phyloP scores from a whole-genome alignment of 1,140 invertebrate genomes.

The Pseudoatta argentina region DNA sequence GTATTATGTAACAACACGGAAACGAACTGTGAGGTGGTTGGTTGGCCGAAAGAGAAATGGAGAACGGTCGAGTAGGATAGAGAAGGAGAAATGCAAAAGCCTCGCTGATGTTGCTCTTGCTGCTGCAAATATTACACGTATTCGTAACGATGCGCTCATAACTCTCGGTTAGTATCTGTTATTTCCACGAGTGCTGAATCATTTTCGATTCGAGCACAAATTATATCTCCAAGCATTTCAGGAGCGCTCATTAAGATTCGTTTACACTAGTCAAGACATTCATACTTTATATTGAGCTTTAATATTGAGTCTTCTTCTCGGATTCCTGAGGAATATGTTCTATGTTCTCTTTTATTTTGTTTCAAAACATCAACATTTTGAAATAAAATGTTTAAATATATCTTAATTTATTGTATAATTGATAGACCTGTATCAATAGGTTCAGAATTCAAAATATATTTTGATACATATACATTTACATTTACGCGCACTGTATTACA shows the following conservation, averaged over 20 bases:
- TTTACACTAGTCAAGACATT: not conserved
- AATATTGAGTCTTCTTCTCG: not conserved
- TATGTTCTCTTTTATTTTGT: not conserved
- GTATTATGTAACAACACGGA: constrained; percentile 87
- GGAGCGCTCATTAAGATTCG: not conserved
- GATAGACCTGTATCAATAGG: too few species aligned
- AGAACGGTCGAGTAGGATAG: constrained; percentile 45
- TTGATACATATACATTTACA: not conserved
- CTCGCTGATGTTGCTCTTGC: constrained; percentile 68
- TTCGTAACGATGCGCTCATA: constrained; percentile 74
- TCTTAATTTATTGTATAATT: constrained; percentile 19
- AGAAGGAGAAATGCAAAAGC: constrained; percentile 59
- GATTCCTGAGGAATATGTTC: not conserved
- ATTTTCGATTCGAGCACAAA: constrained; percentile 54
- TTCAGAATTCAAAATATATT: not conserved
- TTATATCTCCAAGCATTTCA: constrained; percentile 15
- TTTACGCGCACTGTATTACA: not conserved
- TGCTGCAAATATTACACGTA: constrained; percentile 78
- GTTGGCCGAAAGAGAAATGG: constrained; percentile 54
- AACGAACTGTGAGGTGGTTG: constrained; percentile 81
- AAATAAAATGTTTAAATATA: not conserved
- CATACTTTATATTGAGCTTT: not conserved
- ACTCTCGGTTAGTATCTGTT: constrained; percentile 62
- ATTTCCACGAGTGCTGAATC: constrained; percentile 52
- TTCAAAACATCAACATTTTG: not conserved